Percentiles rank a stretch among this genome's conserved stretches.
These are phyloP conservation scores for Strigamia transsilvanica DNA, from an alignment of 2,888 invertebrate genomes.

Conservation along the genomic window DNA sequence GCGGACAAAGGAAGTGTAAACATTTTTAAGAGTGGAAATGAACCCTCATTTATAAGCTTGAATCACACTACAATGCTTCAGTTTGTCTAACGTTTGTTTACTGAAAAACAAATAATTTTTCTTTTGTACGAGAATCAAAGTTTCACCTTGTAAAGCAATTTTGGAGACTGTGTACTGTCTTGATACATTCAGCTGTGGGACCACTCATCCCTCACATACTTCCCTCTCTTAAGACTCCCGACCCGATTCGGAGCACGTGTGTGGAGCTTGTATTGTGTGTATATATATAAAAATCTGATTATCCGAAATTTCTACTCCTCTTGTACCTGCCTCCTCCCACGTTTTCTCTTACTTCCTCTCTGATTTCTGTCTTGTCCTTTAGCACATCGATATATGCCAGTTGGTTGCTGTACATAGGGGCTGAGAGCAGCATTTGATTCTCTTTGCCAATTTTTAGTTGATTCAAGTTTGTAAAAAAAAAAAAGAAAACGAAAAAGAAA, in stretches of 20 bases:
- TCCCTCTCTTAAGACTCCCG: slow-evolving; percentile 44
- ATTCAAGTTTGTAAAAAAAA: slow-evolving; percentile 24
- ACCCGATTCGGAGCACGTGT: slow-evolving; percentile 49
- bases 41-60: slow-evolving; percentile 40
- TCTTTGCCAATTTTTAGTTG: slow-evolving; percentile 44
- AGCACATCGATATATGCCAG: slow-evolving; percentile 35
- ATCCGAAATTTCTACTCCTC: slow-evolving; percentile 47
- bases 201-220: slow-evolving; percentile 35
- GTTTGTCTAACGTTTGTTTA: neutral
- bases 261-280: slow-evolving; percentile 49
- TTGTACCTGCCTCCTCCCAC: slow-evolving; percentile 43
- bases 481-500: neutral
- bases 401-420: slow-evolving; percentile 46
- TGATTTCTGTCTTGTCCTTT: slow-evolving; percentile 16
- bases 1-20: slow-evolving; percentile 52
- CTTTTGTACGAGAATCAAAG: slow-evolving; percentile 8
- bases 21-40: slow-evolving; percentile 19
- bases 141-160: slow-evolving; percentile 13
- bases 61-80: slow-evolving; percentile 45
- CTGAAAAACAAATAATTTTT: neutral
- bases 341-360: slow-evolving; percentile 25
- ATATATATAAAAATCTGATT: slow-evolving; percentile 42
- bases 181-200: slow-evolving; percentile 39
- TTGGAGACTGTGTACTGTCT: slow-evolving; percentile 40
- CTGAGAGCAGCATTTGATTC: slow-evolving; percentile 45